phyloP scores from a whole-genome alignment of 2,888 invertebrate genomes.

The Lissonota sp. region DNA sequence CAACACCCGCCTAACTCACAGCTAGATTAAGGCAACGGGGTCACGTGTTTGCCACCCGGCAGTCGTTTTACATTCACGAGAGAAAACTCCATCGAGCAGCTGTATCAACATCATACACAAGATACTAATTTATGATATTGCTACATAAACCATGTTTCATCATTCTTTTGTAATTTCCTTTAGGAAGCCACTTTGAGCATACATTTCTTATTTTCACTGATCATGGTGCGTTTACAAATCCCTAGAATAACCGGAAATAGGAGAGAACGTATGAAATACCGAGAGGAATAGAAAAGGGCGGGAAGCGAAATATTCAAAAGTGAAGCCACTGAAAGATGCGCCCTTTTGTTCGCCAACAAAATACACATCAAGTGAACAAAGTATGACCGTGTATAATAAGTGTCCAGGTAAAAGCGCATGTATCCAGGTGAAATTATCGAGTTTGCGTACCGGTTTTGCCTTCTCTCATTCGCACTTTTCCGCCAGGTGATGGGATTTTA shows the following conservation, averaged over 20 bases:
- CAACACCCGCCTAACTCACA: slow-evolving; percentile 51
- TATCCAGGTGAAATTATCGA: slow-evolving; percentile 39
- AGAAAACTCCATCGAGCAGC: slow-evolving; percentile 48
- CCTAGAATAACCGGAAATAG: background rate
- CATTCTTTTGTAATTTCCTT: slow-evolving; percentile 1
- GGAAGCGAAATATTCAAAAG: background rate
- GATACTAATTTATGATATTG: slow-evolving; percentile 9
- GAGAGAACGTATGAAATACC: too few relatives aligned
- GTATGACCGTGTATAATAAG: too few relatives aligned
- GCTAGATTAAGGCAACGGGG: slow-evolving; percentile 82
- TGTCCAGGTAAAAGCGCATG: background rate
- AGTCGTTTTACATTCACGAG: slow-evolving; percentile 44
- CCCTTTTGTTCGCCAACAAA: background rate
- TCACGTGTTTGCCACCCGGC: slow-evolving; percentile 72
- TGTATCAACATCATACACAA: slow-evolving; percentile 28
- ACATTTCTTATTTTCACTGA: background rate
- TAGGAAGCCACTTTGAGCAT: background rate
- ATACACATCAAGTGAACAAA: background rate
- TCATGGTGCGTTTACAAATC: background rate
- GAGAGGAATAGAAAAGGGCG: too few relatives aligned
- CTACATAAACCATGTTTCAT: slow-evolving; percentile 15
- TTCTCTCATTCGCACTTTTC: slow-evolving; percentile 5
- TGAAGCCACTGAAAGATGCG: background rate
- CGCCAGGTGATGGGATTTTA: too few relatives aligned
- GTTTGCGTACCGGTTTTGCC: slow-evolving; percentile 31